Base-by-base conservation (phyloP, 1,140 invertebrate genomes). In the Oreohelix idahoensis region DNA sequence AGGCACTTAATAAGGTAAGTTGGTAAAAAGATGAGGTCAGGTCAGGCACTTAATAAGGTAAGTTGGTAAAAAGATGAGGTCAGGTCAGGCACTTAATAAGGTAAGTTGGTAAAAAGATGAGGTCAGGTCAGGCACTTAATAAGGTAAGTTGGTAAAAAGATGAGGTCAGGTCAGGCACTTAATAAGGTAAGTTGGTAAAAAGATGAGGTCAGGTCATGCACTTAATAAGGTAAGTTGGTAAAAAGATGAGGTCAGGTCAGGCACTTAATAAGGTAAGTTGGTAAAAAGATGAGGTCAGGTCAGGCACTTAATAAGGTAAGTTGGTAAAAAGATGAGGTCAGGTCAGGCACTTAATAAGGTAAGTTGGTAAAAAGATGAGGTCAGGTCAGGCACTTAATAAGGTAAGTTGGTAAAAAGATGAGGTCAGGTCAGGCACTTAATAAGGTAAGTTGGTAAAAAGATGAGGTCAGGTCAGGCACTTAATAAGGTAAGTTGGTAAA, bases 261-360 rank as follows among this genome's bases (percentile, higher is more conserved):
- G n/a, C 36, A 71, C 2, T 80, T 17, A 39, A 42, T 36, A 69
- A 26, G 4, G 42, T 38, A 58, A 39, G 1, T 32, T n/a, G n/a
- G n/a, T n/a, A n/a, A n/a, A n/a, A 2, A 23, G 23, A 23, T 17
- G 36, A 84, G 92, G 39, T 91, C 92, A 76, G 91, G 90, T 89
- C 91, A 92, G 84, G 85, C 91, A 45, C 74, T 92, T 0, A 91
- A 87, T 80, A 91, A 92, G 87, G 91, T 92, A 74, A 69, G 84
- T 73, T n/a, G n/a, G n/a, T n/a, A n/a, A n/a, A n/a, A 2, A 23
- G 23, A 23, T 17, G 36, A 84, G 92, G 39, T 91, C 92, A 76
- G 91, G 90, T 89, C 91, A 92, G 84, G 85, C 91, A 45, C 74
- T 92, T 0, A 91, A 87, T 80, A 91, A 92, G 87, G 91, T 92